phyloP scores from a whole-genome alignment of 2,113 vertebrate species.

The Albula goreensis region DNA sequence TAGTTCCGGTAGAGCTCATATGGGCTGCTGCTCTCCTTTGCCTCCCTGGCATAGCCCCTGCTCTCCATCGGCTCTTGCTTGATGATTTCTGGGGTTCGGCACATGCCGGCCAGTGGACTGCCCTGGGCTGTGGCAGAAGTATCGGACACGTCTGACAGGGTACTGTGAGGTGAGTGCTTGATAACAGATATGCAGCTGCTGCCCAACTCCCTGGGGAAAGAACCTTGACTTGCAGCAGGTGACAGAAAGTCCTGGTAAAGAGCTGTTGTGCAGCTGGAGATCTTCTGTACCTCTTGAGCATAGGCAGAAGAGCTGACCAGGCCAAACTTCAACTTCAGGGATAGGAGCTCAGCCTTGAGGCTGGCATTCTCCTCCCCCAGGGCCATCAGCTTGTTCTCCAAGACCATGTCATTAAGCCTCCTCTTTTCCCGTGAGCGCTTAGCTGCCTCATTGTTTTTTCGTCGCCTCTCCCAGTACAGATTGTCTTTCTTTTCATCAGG shows the following conservation, averaged over 20 bases:
- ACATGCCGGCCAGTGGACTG: slow-evolving; percentile 60
- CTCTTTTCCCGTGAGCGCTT: slow-evolving; percentile 95
- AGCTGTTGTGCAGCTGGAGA: slow-evolving; percentile 71
- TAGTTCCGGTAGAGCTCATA: slow-evolving; percentile 81
- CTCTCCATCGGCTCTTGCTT: slow-evolving; percentile 84
- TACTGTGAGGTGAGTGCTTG: slow-evolving; percentile 87
- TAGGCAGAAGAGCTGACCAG: slow-evolving; percentile 85
- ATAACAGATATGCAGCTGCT: slow-evolving; percentile 93
- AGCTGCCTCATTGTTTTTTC: slow-evolving; percentile 96
- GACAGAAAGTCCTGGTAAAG: slow-evolving; percentile 80
- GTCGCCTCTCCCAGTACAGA: slow-evolving; percentile 90
- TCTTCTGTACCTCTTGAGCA: slow-evolving; percentile 86
- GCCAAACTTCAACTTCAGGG: slow-evolving; percentile 89
- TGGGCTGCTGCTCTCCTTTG: slow-evolving; percentile 72
- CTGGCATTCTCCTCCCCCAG: slow-evolving; percentile 92
- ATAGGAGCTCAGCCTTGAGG: slow-evolving; percentile 87
- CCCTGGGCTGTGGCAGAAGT: slow-evolving; percentile 57
- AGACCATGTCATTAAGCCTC: slow-evolving; percentile 91
- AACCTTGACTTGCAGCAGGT: slow-evolving; percentile 56
- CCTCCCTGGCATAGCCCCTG: slow-evolving; percentile 64
- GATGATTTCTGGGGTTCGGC: slow-evolving; percentile 72
- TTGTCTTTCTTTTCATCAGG: slow-evolving; percentile 95
- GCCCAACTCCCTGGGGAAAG: slow-evolving; percentile 70
- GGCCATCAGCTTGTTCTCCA: slow-evolving; percentile 92
- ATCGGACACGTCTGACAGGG: slow-evolving; percentile 75